Evolutionary conservation across 1,140 invertebrate genomes (phyloP), one percentile per base, ranked within the genome.

Genomic region (Coptotermes formosanus): DNA sequence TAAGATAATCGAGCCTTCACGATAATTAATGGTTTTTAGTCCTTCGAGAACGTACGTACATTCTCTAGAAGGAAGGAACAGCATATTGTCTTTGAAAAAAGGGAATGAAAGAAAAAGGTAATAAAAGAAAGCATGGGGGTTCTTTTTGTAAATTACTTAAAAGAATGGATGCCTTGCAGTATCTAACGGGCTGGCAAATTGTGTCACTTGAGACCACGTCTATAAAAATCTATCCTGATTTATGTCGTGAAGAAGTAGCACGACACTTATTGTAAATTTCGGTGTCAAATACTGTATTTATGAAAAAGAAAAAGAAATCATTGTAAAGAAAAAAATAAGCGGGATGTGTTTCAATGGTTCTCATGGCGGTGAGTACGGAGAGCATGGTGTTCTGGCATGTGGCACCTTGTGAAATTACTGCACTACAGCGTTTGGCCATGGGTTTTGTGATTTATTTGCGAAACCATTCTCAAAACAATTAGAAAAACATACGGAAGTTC

Each of bases 1-100:
- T 75, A 30, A 75, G n/a, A 75, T 75, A 75, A 75, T 75, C 64
- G 64, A 3, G 6, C n/a, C 64, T 75, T 75, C 25, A 25, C 30
- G 30, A 75, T 75, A 75, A 75, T 75, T 75, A 75, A 75, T 75
- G 64, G 64, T 75, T 75, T 38, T 75, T n/a, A n/a, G 64, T 75
- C 64, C 64, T 75, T 16, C n/a, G 64, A 75, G 64, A 75, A 75
- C 14, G n/a, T 75, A 30, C 2, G n/a, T 30, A 75, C n/a, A 75
- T 30, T 75, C 64, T 75, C 64, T 75, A 12, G 30, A 30, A 75
- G n/a, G n/a, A n/a, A 75, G 64, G 64, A 75, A 30, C 64, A 3
- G 64, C 64, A 30, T 30, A 30, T 75, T 30, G 25, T 75, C n/a
- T 75, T 75, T n/a, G 64, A 75, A 30, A 59, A n/a, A 30, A 75